These are phyloP conservation scores for Amiota minor DNA, from an alignment of 2,888 invertebrate genomes.

Conservation along the genomic window DNA sequence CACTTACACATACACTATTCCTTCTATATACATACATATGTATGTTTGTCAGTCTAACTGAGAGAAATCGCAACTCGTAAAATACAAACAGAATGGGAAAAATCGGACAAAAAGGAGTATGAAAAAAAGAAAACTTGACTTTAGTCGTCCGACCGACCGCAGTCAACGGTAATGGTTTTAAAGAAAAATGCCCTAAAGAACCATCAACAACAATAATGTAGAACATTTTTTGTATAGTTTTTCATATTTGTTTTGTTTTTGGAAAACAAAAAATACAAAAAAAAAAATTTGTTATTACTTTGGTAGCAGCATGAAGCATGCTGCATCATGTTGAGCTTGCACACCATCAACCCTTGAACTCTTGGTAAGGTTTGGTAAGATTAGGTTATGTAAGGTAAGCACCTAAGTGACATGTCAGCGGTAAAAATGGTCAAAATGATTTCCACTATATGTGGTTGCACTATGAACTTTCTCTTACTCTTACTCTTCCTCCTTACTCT, in stretches of 20 bases:
- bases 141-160: background rate
- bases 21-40: background rate
- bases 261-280: too few relatives aligned
- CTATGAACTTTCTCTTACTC: background rate
- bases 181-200: constrained; percentile 8
- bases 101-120: background rate
- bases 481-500: background rate
- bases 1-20: background rate
- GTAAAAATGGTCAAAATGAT: constrained; percentile 64
- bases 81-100: background rate
- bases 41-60: background rate
- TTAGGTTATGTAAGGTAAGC: background rate
- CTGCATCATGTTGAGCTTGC: too few relatives aligned
- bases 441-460: constrained; percentile 41
- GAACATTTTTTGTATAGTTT: background rate
- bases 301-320: background rate
- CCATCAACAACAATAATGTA: background rate
- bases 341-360: too few relatives aligned
- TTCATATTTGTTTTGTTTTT: background rate
- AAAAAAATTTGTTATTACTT: constrained; percentile 1
- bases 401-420: constrained; percentile 58
- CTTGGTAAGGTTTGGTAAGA: too few relatives aligned
- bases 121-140: background rate
- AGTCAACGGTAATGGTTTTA: background rate
- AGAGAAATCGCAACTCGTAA: constrained; percentile 8